These are phyloP conservation scores for Enteromius anoplus DNA, from an alignment of 2,797 vertebrate genomes.

Conservation along the genomic window DNA sequence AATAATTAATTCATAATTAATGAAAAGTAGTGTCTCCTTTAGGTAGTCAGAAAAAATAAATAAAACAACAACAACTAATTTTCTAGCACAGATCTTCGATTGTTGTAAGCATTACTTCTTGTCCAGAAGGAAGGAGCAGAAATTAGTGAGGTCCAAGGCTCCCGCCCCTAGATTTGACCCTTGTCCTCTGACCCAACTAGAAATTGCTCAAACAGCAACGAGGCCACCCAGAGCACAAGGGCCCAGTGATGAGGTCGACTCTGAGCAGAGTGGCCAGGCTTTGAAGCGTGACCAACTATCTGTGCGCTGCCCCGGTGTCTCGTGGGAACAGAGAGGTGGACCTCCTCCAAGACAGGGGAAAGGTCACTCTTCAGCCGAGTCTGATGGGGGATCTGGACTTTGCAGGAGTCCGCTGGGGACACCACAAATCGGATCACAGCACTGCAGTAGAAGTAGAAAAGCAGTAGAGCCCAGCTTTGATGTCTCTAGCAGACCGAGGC, in stretches of 20 bases:
- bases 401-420: not conserved
- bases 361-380: conserved; percentile 3
- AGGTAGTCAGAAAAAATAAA: not conserved
- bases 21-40: not conserved
- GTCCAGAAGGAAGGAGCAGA: not conserved
- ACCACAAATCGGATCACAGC: conserved; percentile 35
- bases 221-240: not conserved
- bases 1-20: too few species aligned
- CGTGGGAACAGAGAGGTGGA: not conserved
- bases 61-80: too few species aligned
- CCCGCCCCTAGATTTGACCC: not conserved
- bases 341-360: conserved; percentile 1
- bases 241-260: not conserved
- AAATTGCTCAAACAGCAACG: conserved; percentile 9
- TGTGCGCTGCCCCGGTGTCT: conserved; percentile 6
- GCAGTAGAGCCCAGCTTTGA: conserved; percentile 10
- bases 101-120: not conserved
- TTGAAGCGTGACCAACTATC: conserved; percentile 7
- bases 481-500: conserved; percentile 21
- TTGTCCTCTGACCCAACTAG: not conserved
- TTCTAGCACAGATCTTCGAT: not conserved
- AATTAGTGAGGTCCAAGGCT: not conserved
- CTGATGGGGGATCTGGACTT: not conserved
- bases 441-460: not conserved
- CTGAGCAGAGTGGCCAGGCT: not conserved